phyloP scores from a whole-genome alignment of 2,113 vertebrate species.

The Spermophilus dauricus region DNA sequence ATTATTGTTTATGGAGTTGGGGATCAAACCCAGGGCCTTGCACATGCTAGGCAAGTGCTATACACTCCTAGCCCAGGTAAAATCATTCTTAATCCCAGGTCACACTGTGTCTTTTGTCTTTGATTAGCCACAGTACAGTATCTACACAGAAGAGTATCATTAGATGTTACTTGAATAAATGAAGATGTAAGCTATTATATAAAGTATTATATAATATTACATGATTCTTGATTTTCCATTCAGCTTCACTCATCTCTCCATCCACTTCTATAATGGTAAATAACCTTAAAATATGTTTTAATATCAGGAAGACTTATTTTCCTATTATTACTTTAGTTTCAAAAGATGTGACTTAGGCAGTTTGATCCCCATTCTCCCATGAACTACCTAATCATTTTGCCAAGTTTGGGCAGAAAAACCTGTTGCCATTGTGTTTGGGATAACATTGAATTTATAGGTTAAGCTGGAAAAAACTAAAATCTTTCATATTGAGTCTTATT shows the following conservation, averaged over 20 bases:
- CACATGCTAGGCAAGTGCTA: neutral
- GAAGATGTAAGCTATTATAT: neutral
- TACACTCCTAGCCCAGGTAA: neutral
- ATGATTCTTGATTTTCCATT: neutral
- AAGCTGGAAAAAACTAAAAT: neutral
- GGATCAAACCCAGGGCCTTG: neutral
- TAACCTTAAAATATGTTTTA: conserved; percentile 21
- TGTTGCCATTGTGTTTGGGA: neutral
- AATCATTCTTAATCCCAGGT: neutral
- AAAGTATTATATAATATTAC: neutral
- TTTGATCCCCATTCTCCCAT: neutral
- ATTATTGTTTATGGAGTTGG: neutral
- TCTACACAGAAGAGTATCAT: neutral
- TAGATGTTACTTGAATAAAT: neutral
- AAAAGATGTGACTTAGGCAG: neutral
- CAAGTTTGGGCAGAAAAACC: neutral
- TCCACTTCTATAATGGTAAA: conserved; percentile 17
- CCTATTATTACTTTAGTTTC: neutral
- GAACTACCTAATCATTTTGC: conserved; percentile 27
- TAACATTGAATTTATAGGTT: conserved; percentile 18
- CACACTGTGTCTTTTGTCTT: neutral
- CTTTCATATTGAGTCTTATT: conserved; percentile 2
- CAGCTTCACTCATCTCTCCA: neutral
- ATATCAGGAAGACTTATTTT: conserved; percentile 2
- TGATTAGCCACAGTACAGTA: neutral